Evolutionary conservation across 2,888 invertebrate genomes (phyloP).

Genomic region (Crematogaster levior): DNA sequence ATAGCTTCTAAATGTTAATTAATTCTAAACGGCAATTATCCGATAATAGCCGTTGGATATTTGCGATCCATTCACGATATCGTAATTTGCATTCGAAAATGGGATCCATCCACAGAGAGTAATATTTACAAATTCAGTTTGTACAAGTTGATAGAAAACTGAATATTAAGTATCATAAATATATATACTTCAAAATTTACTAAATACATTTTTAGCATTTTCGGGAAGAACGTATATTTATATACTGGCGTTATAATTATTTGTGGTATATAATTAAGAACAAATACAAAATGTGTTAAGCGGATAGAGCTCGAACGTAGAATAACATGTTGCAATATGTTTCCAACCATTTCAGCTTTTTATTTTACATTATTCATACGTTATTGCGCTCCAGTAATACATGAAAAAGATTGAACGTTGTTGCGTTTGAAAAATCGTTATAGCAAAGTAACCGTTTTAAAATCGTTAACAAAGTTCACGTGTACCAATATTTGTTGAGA

Average conservation of each 20-base stretch:
- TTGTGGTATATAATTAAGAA: neutral
- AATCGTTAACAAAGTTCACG: neutral
- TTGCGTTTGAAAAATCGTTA: neutral
- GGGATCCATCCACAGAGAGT: constrained; percentile 2
- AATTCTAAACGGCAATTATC: constrained; percentile 48
- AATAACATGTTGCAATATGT: neutral
- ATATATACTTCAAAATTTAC: neutral
- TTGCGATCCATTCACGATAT: constrained; percentile 33
- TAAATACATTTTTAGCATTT: neutral
- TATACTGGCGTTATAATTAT: neutral
- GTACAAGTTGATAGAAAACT: neutral
- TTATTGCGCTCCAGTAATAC: neutral
- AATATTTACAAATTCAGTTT: constrained; percentile 22
- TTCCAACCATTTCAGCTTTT: neutral
- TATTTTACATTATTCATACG: neutral
- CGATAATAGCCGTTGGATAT: constrained; percentile 34
- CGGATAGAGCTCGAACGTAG: neutral
- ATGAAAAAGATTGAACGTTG: neutral
- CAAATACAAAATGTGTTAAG: neutral
- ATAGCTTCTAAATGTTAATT: constrained; percentile 49
- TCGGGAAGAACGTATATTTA: neutral
- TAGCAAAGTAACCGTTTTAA: neutral
- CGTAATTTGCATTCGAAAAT: constrained; percentile 42
- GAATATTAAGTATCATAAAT: neutral
- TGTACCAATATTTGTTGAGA: neutral